phyloP scores from a whole-genome alignment of 2,113 vertebrate genomes.

The Cryptotis parvus region DNA sequence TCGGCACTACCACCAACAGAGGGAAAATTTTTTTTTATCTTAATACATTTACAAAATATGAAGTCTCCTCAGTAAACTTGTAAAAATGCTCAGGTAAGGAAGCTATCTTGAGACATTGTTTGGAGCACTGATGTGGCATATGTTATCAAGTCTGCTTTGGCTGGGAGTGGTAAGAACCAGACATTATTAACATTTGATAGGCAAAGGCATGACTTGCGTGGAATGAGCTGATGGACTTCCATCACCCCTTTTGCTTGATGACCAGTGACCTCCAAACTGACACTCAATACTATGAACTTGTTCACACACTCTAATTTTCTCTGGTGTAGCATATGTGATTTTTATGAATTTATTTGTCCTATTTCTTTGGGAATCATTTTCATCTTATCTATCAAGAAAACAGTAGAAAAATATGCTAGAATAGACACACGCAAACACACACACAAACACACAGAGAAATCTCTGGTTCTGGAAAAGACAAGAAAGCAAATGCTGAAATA shows the following conservation, averaged over 20 bases:
- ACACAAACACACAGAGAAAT: too few relatives aligned
- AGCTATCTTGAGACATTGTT: too few relatives aligned
- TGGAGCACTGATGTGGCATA: not conserved
- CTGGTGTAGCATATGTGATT: not conserved
- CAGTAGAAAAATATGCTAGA: not conserved
- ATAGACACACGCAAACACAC: too few relatives aligned
- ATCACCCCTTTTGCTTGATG: not conserved
- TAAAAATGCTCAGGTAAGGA: not conserved
- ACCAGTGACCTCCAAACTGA: not conserved
- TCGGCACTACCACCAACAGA: too few relatives aligned
- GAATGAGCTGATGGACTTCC: not conserved
- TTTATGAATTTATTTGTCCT: not conserved
- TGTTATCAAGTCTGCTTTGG: not conserved
- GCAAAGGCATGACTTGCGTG: not conserved
- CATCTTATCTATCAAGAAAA: not conserved
- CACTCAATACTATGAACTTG: not conserved
- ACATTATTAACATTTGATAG: not conserved
- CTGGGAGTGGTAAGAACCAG: not conserved
- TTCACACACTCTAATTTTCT: not conserved
- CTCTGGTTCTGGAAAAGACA: too few relatives aligned
- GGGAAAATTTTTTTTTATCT: too few relatives aligned
- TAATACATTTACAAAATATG: not conserved
- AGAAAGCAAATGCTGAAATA: not conserved
- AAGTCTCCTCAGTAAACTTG: not conserved
- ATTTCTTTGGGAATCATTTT: not conserved